phyloP scores from a whole-genome alignment of 2,113 vertebrate species.

The Collichthys lucidus region DNA sequence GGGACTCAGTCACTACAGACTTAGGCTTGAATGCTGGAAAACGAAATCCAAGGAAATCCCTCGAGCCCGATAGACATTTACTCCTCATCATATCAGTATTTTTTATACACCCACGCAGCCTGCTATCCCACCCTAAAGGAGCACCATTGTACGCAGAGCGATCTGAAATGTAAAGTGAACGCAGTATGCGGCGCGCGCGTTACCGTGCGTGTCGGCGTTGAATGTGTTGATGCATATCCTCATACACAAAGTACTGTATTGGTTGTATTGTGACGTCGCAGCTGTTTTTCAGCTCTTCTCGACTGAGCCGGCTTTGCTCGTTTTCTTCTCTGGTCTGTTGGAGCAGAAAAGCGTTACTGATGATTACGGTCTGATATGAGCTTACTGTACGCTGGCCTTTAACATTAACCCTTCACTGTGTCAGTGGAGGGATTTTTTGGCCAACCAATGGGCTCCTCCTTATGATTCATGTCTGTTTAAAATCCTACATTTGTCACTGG shows the following conservation, averaged over 20 bases:
- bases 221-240: constrained; percentile 67
- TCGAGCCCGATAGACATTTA: constrained; percentile 73
- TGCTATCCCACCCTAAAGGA: constrained; percentile 57
- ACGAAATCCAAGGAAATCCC: constrained; percentile 66
- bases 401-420: constrained; percentile 9
- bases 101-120: constrained; percentile 63
- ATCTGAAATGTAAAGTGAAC: constrained; percentile 51
- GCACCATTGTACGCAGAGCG: constrained; percentile 57
- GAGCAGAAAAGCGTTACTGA: constrained; percentile 64
- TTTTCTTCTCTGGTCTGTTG: constrained; percentile 58
- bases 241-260: constrained; percentile 75
- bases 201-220: constrained; percentile 33
- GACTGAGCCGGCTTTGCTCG: constrained; percentile 69
- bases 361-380: constrained; percentile 53
- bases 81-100: constrained; percentile 78
- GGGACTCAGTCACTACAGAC: constrained; percentile 64
- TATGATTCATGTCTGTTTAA: constrained; percentile 36
- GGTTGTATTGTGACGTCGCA: constrained; percentile 55
- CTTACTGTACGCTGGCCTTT: constrained; percentile 47
- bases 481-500: constrained; percentile 52
- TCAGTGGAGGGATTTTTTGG: constrained; percentile 28
- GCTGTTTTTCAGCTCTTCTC: constrained; percentile 50
- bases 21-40: constrained; percentile 76
- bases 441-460: constrained; percentile 23
- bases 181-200: constrained; percentile 38